These are phyloP conservation scores for Oscheius sp. DNA, from an alignment of 2,888 invertebrate genomes.

Conservation along the genomic window DNA sequence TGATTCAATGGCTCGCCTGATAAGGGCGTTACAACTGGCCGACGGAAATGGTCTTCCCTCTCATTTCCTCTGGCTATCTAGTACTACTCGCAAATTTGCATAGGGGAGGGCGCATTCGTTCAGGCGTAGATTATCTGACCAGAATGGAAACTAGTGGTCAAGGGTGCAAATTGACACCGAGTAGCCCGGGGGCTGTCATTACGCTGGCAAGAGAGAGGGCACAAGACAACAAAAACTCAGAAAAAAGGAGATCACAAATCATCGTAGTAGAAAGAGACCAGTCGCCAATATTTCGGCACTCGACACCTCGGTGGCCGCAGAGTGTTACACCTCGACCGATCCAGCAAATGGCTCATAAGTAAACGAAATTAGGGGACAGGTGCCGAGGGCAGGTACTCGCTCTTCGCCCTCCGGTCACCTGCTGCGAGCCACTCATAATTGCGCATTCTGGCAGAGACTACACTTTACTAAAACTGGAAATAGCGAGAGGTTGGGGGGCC, in stretches of 20 bases:
- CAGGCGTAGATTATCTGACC: slow-evolving; percentile 13
- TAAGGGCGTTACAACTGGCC: slow-evolving; percentile 23
- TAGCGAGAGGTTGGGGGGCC: neutral
- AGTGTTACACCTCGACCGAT: slow-evolving; percentile 14
- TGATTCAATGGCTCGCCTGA: slow-evolving; percentile 14
- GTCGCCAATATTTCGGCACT: slow-evolving; percentile 7
- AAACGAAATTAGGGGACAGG: slow-evolving; percentile 7
- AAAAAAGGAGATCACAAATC: neutral
- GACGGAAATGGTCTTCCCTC: neutral
- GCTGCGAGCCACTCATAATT: slow-evolving; percentile 29
- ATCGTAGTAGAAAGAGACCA: neutral
- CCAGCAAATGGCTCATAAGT: slow-evolving; percentile 14
- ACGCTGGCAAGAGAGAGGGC: neutral
- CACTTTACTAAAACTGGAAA: slow-evolving; percentile 25
- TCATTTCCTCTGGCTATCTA: slow-evolving; percentile 14
- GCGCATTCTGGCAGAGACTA: neutral
- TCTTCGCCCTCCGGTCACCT: slow-evolving; percentile 22
- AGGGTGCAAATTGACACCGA: slow-evolving; percentile 27
- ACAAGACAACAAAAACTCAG: neutral
- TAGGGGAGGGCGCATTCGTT: neutral
- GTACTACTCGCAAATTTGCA: slow-evolving; percentile 30
- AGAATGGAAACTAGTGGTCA: slow-evolving; percentile 8
- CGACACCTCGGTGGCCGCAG: slow-evolving; percentile 10
- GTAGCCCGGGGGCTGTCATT: neutral
- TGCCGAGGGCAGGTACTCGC: slow-evolving; percentile 2